Evolutionary conservation across 2,888 invertebrate genomes (phyloP), one percentile per base, ranked within the genome.

Genomic region (Nysson spinosus): DNA sequence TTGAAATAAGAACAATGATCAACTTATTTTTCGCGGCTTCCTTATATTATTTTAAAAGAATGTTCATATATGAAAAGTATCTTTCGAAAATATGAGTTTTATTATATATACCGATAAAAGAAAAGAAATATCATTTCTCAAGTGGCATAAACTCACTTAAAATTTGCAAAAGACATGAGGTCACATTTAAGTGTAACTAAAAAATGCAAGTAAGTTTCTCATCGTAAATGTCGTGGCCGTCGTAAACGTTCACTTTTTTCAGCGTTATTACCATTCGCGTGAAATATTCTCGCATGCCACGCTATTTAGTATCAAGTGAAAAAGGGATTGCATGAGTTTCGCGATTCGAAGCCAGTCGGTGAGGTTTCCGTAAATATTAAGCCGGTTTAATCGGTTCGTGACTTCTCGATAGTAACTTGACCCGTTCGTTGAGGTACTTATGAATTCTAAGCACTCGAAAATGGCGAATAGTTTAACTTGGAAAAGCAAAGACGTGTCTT

Each of bases 181-280:
- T 40, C 28, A 44, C 28, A 65, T 40, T 54, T 50, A 44, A 43
- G 64, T 43, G 50, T 46, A 64, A 50, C 54, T 55, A 65, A 50
- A 63, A 50, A 44, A 65, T 63, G 7, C 54, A 54, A 55, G 55
- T n/a, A 14, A 37, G 55, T 34, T 40, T 63, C 49, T 51, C 35
- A 28, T 44, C 40, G n/a, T 14, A 20, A 39, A 47, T 34, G n/a
- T 30, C 39, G 51, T 40, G 64, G 55, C 40, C 34, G 43, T 43
- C 64, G 50, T 49, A 65, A 65, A 63, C 54, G 50, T 34, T 34
- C 14, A 32, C 49, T 51, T 49, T 50, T n/a, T n/a, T 65, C 50
- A 34, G 40, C 34, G 14, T 34, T 34, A 14, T 6, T 4, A 14
- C 14, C 12, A 16, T 14, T 14, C 14, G n/a, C 24, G 34, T 34